Evolutionary conservation across 2,797 vertebrate genomes (phyloP), one percentile per base, ranked within the genome.

Genomic region (Valencia hispanica): DNA sequence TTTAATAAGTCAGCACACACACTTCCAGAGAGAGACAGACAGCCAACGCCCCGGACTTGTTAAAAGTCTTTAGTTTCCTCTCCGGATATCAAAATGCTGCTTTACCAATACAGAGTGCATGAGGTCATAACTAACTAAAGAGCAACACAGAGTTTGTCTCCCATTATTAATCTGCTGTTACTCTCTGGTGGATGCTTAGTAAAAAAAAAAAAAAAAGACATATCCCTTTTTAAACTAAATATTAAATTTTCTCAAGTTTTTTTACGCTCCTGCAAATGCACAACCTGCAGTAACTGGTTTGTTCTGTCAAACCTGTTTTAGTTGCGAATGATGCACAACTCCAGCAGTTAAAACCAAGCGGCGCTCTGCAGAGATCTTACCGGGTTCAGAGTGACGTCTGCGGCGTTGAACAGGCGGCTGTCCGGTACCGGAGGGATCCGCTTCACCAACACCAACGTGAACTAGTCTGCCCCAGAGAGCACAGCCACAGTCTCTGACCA

Each of bases 21-120:
- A 65, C 53, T 36, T 47, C 55, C 66, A 43, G 5, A 69, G 10
- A 73, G 4, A 84, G 27, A 79, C 68, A 79, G 72, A 80, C 70
- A 89, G 93, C 81, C 93, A 93, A 93, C 93, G 93, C 94, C 94
- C 93, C 87, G 70, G 83, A 90, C 85, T 85, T 87, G 22, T 84
- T 79, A 70, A 81, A n/a, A 78, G 57, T 27, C 63, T 73, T 68
- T 77, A 77, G 77, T 86, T 87, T 92, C 84, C 87, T 85, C 70
- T 83, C 66, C 47, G 36, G 63, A 79, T 76, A 81, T 86, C 70
- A 85, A 76, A 86, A 73, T 71, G 30, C 72, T 74, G 68, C 45
- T 78, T 78, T 71, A 45, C 2, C 63, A 72, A 68, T 77, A 11
- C 79, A 72, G 34, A 12, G 32, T 81, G 63, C 11, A 27, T 78